phyloP scores from a whole-genome alignment of 2,113 vertebrate species.

The Anhinga rufa region DNA sequence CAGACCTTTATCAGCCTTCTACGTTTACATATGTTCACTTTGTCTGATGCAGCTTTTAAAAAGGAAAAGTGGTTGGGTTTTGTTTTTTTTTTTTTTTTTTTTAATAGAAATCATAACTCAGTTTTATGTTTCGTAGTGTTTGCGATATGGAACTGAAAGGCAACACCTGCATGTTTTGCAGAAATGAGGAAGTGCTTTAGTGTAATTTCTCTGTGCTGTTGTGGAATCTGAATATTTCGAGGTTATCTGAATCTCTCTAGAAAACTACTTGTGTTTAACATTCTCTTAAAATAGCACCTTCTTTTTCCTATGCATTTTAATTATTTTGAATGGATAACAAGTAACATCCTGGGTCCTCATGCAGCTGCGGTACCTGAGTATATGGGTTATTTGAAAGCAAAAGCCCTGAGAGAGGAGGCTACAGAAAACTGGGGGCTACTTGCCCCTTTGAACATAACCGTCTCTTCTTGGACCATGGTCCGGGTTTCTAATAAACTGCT shows the following conservation, averaged over 20 bases:
- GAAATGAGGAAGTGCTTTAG: not conserved
- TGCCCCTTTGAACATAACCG: not conserved
- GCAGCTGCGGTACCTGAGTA: not conserved
- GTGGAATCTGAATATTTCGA: not conserved
- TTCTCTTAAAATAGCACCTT: not conserved
- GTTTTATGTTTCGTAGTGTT: not conserved
- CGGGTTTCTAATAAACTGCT: not conserved
- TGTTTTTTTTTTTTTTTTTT: not conserved
- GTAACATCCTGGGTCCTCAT: not conserved
- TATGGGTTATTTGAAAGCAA: not conserved
- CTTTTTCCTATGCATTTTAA: fast-evolving
- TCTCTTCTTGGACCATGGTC: not conserved
- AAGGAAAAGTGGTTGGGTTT: not conserved
- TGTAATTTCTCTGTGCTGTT: not conserved
- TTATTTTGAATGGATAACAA: not conserved
- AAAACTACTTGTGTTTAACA: not conserved
- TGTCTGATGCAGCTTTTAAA: not conserved
- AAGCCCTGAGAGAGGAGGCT: not conserved
- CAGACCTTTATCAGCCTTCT: not conserved
- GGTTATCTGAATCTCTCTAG: not conserved
- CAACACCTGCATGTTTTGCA: not conserved
- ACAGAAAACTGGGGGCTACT: not conserved
- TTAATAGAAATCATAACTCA: not conserved
- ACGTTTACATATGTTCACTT: not conserved
- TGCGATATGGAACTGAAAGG: not conserved